These are phyloP conservation scores for Napeogenes inachia DNA, from an alignment of 2,888 invertebrate genomes.

Conservation along the genomic window DNA sequence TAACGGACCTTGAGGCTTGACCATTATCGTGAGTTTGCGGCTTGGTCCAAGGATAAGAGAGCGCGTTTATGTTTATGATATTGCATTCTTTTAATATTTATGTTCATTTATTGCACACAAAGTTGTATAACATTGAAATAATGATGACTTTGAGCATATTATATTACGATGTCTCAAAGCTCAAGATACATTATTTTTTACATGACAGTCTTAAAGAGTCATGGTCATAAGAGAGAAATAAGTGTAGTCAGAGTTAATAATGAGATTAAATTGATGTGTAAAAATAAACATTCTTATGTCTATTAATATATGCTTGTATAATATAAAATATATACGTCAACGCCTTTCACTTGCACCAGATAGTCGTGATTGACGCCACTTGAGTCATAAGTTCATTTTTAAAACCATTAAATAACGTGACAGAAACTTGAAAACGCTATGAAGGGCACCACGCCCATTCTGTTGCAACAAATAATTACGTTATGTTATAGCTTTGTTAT, in stretches of 20 bases:
- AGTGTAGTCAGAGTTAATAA: background rate
- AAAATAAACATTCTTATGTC: background rate
- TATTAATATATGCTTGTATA: background rate
- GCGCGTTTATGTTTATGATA: slow-evolving; percentile 34
- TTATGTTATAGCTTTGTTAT: slow-evolving; percentile 12
- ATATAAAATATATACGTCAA: background rate
- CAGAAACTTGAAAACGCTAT: slow-evolving; percentile 48
- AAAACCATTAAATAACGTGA: slow-evolving; percentile 40
- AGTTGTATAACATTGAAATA: background rate
- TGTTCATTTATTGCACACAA: background rate
- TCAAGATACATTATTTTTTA: too few species aligned
- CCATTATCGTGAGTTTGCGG: slow-evolving; percentile 66
- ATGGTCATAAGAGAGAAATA: background rate
- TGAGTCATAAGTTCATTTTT: slow-evolving; percentile 46
- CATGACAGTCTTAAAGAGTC: too few species aligned
- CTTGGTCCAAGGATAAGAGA: slow-evolving; percentile 46
- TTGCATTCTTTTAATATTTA: slow-evolving; percentile 17
- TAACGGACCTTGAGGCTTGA: slow-evolving; percentile 73
- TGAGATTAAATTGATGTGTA: too few species aligned
- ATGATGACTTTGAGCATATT: too few species aligned
- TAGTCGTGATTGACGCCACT: slow-evolving; percentile 51
- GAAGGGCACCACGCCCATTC: slow-evolving; percentile 40
- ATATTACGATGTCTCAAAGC: too few species aligned
- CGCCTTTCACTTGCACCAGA: slow-evolving; percentile 36
- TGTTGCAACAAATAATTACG: background rate